These are phyloP conservation scores for Pluvianellus socialis DNA, from an alignment of 2,113 vertebrate genomes.

Conservation along the genomic window DNA sequence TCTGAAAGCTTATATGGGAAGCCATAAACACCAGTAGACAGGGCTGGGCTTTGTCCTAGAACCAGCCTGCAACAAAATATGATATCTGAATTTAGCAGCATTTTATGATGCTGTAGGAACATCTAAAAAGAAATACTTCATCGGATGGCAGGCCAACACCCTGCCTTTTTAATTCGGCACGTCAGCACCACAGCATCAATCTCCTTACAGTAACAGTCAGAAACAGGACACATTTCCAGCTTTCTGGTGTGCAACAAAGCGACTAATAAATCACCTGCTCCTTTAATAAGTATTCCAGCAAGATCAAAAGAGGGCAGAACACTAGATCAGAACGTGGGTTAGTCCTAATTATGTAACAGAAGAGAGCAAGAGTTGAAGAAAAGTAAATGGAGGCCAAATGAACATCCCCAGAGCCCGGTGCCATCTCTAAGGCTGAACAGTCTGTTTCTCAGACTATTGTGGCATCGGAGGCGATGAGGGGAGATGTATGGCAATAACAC, in stretches of 20 bases:
- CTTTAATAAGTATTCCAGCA: background rate
- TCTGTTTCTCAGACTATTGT: background rate
- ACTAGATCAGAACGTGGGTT: background rate
- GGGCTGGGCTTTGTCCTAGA: slow-evolving; percentile 34
- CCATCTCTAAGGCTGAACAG: background rate
- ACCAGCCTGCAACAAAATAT: slow-evolving; percentile 39
- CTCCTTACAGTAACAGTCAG: background rate
- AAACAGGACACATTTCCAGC: background rate
- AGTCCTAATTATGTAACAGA: background rate
- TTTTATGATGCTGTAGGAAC: background rate
- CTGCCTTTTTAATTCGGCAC: background rate
- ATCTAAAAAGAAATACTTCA: slow-evolving; percentile 3
- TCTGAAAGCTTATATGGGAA: slow-evolving; percentile 44
- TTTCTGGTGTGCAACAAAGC: background rate
- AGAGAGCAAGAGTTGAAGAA: background rate
- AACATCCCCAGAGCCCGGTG: background rate
- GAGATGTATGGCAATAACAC: background rate
- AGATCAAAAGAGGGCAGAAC: background rate
- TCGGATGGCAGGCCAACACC: background rate
- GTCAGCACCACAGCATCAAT: background rate
- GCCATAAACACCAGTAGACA: slow-evolving; percentile 42
- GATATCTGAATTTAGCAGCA: slow-evolving; percentile 30
- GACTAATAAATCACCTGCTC: background rate
- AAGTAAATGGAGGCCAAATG: background rate
- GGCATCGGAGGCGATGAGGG: fast-evolving